These are phyloP conservation scores for Dermochelys coriacea DNA, from an alignment of 2,797 vertebrate species.

Conservation along the genomic window DNA sequence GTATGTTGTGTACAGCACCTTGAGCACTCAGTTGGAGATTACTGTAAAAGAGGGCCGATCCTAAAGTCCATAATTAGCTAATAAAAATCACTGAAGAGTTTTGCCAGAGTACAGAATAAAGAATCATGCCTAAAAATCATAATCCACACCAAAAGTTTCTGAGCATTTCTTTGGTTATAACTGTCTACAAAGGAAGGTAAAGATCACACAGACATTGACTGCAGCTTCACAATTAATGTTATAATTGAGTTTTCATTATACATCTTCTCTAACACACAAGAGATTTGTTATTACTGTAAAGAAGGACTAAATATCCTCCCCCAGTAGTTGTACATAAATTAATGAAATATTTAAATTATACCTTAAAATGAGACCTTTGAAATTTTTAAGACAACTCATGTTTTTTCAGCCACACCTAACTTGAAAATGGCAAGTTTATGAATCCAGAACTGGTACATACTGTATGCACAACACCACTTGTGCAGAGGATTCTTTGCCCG, in stretches of 20 bases:
- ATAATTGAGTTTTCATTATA: conserved; percentile 17
- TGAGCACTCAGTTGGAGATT: not conserved
- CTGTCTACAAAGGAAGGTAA: not conserved
- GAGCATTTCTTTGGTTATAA: not conserved
- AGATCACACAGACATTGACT: not conserved
- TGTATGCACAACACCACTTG: not conserved
- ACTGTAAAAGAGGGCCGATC: not conserved
- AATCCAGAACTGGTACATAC: not conserved
- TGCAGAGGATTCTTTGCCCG: not conserved
- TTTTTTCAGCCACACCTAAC: not conserved
- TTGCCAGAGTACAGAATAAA: not conserved
- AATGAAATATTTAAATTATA: conserved; percentile 1
- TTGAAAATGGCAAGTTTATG: not conserved
- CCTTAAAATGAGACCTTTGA: not conserved
- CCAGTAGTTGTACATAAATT: not conserved
- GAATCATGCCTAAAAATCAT: not conserved
- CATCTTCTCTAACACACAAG: conserved; percentile 10
- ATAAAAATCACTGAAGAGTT: not conserved
- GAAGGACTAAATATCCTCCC: not conserved
- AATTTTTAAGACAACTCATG: not conserved
- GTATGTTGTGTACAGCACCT: not conserved
- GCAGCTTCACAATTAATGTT: not conserved
- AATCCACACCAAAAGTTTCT: not conserved
- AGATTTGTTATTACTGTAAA: not conserved
- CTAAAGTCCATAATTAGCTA: not conserved